phyloP scores from a whole-genome alignment of 2,113 vertebrate species.

The Dendrocopos noguchii region DNA sequence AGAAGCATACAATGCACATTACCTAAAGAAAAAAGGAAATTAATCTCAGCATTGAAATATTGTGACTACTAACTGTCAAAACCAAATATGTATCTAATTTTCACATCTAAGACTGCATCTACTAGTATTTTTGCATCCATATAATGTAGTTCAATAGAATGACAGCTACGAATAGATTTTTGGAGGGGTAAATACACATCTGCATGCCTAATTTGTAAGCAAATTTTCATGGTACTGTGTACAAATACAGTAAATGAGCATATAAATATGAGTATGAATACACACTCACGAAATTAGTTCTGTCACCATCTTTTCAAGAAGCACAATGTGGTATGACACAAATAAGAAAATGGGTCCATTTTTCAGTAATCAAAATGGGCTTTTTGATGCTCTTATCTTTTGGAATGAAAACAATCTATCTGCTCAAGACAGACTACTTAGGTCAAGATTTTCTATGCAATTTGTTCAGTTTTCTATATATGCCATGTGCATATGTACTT shows the following conservation, averaged over 20 bases:
- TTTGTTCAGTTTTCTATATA: not conserved
- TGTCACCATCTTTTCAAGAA: not conserved
- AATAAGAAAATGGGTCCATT: not conserved
- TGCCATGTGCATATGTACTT: fast-evolving
- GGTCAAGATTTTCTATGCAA: not conserved
- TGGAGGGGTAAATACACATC: not conserved
- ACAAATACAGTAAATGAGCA: not conserved
- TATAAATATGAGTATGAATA: not conserved
- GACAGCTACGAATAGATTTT: not conserved
- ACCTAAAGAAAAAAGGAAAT: not conserved
- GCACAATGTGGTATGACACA: not conserved
- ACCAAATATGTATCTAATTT: not conserved
- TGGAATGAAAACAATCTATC: not conserved
- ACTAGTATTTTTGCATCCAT: not conserved
- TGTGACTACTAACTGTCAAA: not conserved
- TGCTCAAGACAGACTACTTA: not conserved
- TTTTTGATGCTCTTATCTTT: not conserved
- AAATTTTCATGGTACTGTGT: fast-evolving
- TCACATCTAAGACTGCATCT: not conserved
- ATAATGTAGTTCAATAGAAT: not conserved
- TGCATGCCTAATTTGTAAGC: not conserved
- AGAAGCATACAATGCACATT: not conserved
- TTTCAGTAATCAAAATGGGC: not conserved
- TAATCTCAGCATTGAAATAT: not conserved
- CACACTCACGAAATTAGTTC: not conserved